Percentiles rank a stretch among this genome's conserved stretches.
Conservation (phyloP, 2,888 invertebrate species). For the Plusia festucae region DNA sequence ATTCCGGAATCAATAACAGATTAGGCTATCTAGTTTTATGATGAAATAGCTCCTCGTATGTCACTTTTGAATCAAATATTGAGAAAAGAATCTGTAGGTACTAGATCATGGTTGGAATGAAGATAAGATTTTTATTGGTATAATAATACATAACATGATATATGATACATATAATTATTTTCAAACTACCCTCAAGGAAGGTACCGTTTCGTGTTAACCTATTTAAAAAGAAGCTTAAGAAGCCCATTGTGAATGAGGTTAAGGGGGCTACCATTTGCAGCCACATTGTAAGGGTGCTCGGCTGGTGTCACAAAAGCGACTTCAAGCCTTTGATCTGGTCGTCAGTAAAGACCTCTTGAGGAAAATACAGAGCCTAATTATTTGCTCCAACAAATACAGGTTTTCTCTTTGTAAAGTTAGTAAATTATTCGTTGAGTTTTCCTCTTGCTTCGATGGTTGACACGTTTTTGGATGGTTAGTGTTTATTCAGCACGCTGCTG, state of each 20-base stretch:
- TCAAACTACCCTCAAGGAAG: conserved; percentile 20
- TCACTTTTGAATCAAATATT: no score
- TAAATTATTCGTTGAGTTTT: background rate
- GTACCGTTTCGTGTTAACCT: conserved; percentile 54
- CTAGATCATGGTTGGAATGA: no score
- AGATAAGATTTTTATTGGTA: no score
- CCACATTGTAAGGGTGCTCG: conserved; percentile 51
- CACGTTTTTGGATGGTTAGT: background rate
- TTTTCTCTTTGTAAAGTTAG: background rate
- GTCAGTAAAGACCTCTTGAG: conserved; percentile 27
- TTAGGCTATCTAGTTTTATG: no score
- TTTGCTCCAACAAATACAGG: conserved; percentile 25
- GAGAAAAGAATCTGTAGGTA: no score
- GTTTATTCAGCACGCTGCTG: background rate
- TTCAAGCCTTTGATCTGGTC: conserved; percentile 31
- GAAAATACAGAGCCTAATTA: conserved; percentile 34
- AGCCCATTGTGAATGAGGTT: conserved; percentile 69
- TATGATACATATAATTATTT: no score
- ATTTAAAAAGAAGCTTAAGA: conserved; percentile 68
- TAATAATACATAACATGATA: no score
- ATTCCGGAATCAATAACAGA: no score
- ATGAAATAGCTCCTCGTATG: no score
- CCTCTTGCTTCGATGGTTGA: background rate
- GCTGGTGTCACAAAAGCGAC: conserved; percentile 51
- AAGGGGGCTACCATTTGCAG: conserved; percentile 64